Percentiles rank a stretch among this genome's conserved stretches.
These are phyloP conservation scores for Escarpia spicata DNA, from an alignment of 2,888 invertebrate species.

Conservation along the genomic window DNA sequence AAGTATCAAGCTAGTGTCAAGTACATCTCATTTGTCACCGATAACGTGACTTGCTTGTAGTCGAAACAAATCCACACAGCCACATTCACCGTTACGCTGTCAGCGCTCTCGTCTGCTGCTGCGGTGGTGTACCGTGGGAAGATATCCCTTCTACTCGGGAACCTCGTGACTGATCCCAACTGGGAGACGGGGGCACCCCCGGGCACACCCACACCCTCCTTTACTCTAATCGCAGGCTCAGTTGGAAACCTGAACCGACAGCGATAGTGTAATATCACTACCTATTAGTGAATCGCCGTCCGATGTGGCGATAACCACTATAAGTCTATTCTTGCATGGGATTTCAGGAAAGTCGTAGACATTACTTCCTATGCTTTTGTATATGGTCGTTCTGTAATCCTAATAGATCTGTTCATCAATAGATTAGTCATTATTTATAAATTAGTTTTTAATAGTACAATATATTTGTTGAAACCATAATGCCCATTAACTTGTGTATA, in stretches of 20 bases:
- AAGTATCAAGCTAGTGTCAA: too few relatives aligned
- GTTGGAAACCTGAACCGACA: neutral
- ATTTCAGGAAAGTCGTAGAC: neutral
- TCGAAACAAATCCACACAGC: neutral
- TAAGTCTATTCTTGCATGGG: neutral
- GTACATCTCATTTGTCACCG: too few relatives aligned
- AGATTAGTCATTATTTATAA: too few relatives aligned
- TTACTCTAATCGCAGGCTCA: neutral
- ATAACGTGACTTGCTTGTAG: too few relatives aligned
- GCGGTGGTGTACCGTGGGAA: slow-evolving; percentile 1
- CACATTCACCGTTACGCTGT: neutral
- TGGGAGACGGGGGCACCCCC: neutral
- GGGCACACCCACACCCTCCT: neutral
- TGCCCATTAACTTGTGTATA: too few relatives aligned
- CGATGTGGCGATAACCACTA: neutral
- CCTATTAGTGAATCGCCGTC: neutral
- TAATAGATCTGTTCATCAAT: neutral
- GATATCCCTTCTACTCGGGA: neutral
- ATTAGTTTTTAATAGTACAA: too few relatives aligned
- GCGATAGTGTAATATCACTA: neutral
- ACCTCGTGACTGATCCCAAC: neutral
- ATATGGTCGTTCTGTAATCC: neutral
- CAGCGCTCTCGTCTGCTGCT: neutral
- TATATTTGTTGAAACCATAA: too few relatives aligned
- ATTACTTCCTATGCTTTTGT: neutral